Evolutionary conservation across 1,140 invertebrate species (phyloP).

Genomic region (Zophobas morio): DNA sequence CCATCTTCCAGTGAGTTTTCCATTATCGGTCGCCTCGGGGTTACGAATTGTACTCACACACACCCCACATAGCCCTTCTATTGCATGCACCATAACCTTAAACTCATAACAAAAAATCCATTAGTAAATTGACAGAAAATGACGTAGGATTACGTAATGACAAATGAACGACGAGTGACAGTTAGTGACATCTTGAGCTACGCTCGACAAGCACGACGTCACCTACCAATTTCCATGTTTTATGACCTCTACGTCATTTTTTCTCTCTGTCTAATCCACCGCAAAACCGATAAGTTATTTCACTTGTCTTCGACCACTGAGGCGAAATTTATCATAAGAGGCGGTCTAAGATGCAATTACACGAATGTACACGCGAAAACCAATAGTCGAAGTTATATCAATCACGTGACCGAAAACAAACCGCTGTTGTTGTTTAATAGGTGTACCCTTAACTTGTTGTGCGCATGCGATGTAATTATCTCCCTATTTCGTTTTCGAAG

Average conservation of each 20-base stretch:
- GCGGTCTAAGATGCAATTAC: no score
- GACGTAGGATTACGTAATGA: slow-evolving; percentile 34
- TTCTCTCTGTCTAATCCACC: background rate
- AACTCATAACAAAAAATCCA: slow-evolving; percentile 41
- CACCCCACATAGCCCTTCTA: slow-evolving; percentile 7
- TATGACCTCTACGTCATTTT: background rate
- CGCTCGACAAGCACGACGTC: background rate
- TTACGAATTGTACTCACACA: slow-evolving; percentile 16
- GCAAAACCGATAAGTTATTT: background rate
- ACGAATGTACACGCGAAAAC: no score
- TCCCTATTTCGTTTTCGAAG: no score
- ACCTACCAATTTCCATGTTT: no score
- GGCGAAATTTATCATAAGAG: no score
- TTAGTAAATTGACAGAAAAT: background rate
- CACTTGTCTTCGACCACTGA: background rate
- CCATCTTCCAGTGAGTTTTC: slow-evolving; percentile 56
- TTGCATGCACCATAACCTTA: slow-evolving; percentile 27
- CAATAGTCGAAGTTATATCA: no score
- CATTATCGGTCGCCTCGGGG: slow-evolving; percentile 45
- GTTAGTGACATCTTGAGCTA: background rate
- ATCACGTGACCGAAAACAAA: no score
- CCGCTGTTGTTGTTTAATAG: no score
- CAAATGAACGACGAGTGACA: background rate
- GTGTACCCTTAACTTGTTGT: no score
- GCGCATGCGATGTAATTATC: no score